Evolutionary conservation across 2,888 invertebrate genomes (phyloP), one percentile per base, ranked within the genome.

Genomic region (Chelonus formosanus): DNA sequence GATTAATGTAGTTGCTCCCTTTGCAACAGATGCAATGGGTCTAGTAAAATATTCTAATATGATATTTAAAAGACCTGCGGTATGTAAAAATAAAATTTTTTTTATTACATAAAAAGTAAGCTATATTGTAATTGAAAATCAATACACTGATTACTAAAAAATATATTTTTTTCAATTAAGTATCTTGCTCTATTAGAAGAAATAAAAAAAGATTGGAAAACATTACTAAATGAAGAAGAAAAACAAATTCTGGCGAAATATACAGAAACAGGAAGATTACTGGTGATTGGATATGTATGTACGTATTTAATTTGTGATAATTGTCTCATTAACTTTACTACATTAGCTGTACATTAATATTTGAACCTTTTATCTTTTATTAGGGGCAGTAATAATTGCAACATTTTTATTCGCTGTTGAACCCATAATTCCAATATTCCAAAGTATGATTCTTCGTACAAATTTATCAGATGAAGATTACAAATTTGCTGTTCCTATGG

Each of bases 221-320:
- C 40, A 8, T 10, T 68, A 3, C 52, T 40, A 6, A 56, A 67
- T n/a, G 60, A 63, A 34, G 53, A 20, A 10, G 70, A 69, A 61
- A 59, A 61, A 6, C 53, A n/a, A 44, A 69, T 63, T 62, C 54
- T 67, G 31, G 50, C 31, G 8, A 6, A 34, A 34, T 65, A 69
- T 60, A 59, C 58, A 1, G 34, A 62, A 35, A 56, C n/a, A 10
- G 67, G 69, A 64, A 64, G 44, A 10, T n/a, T 58, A 8, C 31
- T 67, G 5, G 10, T 31, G 31, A n/a, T 10, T 48, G 48, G 48
- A 48, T 48, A 48, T 48, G n/a, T 31, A 48, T 10, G 48, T 48
- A 48, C 20, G 1, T 20, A 48, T 48, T 3, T 2, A 48, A n/a
- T 20, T 48, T 20, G n/a, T 48, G 4, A 10, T 48, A 2, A 48